Base-by-base conservation (phyloP, 2,797 vertebrate species). In the Trematomus bernacchii region DNA sequence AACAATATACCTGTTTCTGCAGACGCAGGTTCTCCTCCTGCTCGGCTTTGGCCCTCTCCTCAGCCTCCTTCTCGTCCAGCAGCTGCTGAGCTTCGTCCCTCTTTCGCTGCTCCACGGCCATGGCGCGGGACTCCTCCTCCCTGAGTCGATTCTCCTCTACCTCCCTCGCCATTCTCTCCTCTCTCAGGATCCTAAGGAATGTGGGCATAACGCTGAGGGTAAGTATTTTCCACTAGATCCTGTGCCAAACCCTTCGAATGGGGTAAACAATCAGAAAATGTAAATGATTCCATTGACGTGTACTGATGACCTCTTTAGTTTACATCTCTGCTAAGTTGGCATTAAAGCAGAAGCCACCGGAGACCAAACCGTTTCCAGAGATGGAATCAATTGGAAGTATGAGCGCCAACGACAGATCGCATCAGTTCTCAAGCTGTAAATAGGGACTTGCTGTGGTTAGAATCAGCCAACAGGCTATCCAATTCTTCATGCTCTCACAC, bases 21-120 rank as follows among this genome's bases (percentile, higher is more conserved):
- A 98, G 94, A 30, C 96, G 95, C 58, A 97, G 91, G n/a, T 89
- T 94, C 93, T 98, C 96, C 87, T 98, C 97, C 76, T 94, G 93
- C 82, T 98, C 96, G 0, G 94, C 95, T 77, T 76, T 93, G 42
- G 95, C 96, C 89, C 87, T 96, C 87, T 97, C 96, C 74, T 94
- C 84, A 0, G 96, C 96, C 74, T 97, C 97, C n/a, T 91, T 84
- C 84, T 98, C 97, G 21, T 97, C 95, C 90, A 96, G 95, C 85
- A 93, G 74, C 11, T 89, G 94, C 64, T 94, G 93, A 21, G 92
- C 93, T 44, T 97, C 94, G 16, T 94, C 94, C 80, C 87, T 93
- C 50, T 59, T 88, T 40, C 47, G 80, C 85, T 95, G 95, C 77
- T 96, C 95, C 81, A 96, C 94, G 0, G 95, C 94, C 84, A 94